Conservation (phyloP, 2,797 vertebrate genomes). For the Danio kyathit region DNA sequence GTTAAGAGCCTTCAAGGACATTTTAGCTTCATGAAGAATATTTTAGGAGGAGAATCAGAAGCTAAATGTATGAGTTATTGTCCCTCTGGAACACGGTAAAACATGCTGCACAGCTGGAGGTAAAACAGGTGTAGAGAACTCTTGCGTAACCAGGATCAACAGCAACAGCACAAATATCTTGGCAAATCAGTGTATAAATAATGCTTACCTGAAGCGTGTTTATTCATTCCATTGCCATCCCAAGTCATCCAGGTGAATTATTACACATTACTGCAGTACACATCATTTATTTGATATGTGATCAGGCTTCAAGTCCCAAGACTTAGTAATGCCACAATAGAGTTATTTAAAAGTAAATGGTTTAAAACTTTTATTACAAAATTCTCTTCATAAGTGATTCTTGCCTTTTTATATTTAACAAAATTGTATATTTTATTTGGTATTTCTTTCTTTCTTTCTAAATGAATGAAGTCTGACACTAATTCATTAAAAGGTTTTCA, state of each 20-base stretch:
- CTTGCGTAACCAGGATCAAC: not conserved
- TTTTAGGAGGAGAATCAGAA: not conserved
- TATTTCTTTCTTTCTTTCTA: too few species aligned
- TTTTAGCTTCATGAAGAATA: not conserved
- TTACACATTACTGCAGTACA: slow-evolving; percentile 15
- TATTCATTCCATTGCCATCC: not conserved
- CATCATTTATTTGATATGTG: slow-evolving; percentile 7
- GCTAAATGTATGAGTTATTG: not conserved
- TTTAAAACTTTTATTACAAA: too few species aligned
- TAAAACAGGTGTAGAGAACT: not conserved
- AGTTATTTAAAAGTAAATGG: not conserved
- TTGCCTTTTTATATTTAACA: not conserved
- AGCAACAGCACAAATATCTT: not conserved
- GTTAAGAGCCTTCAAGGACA: not conserved
- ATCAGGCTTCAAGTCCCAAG: slow-evolving; percentile 2
- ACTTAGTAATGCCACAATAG: slow-evolving; percentile 6
- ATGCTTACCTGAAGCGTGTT: not conserved
- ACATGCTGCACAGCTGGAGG: not conserved
- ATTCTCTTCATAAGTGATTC: not conserved
- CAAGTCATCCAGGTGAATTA: slow-evolving; percentile 11
- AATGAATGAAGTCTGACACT: too few species aligned
- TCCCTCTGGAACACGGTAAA: not conserved
- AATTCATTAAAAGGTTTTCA: too few species aligned
- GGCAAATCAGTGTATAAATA: not conserved
- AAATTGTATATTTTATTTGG: not conserved